Percentiles rank a stretch among this genome's conserved stretches.
These are phyloP conservation scores for Pogonognathellus flavescens DNA, from an alignment of 1,140 invertebrate genomes.

Conservation along the genomic window DNA sequence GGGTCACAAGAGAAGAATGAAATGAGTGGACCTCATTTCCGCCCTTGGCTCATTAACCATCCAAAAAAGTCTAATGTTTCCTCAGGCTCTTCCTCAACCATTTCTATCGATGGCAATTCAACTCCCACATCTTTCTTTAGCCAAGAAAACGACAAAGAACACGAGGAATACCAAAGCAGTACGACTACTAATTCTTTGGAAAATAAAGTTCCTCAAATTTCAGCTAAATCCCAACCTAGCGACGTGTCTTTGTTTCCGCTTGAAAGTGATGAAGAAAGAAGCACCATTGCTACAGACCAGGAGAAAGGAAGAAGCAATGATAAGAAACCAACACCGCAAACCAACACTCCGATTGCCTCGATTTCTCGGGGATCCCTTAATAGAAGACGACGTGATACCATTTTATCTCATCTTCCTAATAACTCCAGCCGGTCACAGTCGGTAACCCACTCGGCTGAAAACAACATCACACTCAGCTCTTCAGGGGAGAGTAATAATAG, in stretches of 20 bases:
- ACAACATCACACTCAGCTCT: slow-evolving; percentile 21
- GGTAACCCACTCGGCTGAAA: slow-evolving; percentile 36
- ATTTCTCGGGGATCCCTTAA: slow-evolving; percentile 18
- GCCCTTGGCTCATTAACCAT: slow-evolving; percentile 40
- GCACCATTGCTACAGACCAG: not conserved
- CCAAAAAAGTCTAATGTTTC: slow-evolving; percentile 29
- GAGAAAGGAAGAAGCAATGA: not conserved
- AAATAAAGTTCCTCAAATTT: slow-evolving; percentile 16
- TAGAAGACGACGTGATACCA: slow-evolving; percentile 51
- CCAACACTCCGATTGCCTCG: slow-evolving; percentile 22
- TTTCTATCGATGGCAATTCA: slow-evolving; percentile 22
- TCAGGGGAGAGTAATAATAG: slow-evolving; percentile 29
- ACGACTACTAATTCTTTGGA: slow-evolving; percentile 1
- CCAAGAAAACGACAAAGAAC: not conserved
- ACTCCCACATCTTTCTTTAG: not conserved
- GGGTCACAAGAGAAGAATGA: slow-evolving; percentile 22
- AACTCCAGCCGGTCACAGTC: slow-evolving; percentile 48
- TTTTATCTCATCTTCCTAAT: slow-evolving; percentile 55
- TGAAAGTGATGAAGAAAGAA: not conserved
- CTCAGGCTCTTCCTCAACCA: slow-evolving; percentile 6
- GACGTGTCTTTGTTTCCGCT: not conserved
- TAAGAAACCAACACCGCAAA: slow-evolving; percentile 6
- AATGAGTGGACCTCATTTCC: slow-evolving; percentile 37
- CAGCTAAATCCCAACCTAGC: not conserved
- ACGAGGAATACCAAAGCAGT: not conserved